phyloP scores from a whole-genome alignment of 2,888 invertebrate species.

The Rhogogaster chlorosoma region DNA sequence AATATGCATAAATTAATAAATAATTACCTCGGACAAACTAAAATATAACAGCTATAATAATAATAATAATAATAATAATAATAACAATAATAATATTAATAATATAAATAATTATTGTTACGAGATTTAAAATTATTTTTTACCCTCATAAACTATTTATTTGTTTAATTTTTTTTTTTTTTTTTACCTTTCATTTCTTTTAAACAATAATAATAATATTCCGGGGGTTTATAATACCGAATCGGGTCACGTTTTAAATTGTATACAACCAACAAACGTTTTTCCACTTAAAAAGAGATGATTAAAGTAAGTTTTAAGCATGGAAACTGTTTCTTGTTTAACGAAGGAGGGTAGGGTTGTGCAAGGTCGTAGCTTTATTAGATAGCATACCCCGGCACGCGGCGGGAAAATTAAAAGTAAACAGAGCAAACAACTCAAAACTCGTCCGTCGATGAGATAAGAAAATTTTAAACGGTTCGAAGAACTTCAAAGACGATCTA shows the following conservation, averaged over 20 bases:
- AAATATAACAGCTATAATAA: constrained; percentile 8
- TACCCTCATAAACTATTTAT: neutral
- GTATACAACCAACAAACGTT: constrained; percentile 11
- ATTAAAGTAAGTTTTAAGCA: constrained; percentile 12
- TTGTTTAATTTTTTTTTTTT: neutral
- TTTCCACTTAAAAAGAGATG: constrained; percentile 5
- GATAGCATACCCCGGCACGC: neutral
- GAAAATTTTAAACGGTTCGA: constrained; percentile 18
- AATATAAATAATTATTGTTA: constrained; percentile 19
- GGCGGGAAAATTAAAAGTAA: constrained; percentile 44
- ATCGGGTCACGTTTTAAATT: constrained; percentile 6
- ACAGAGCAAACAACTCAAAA: constrained; percentile 41
- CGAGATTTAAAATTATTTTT: constrained; percentile 38
- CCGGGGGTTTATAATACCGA: neutral
- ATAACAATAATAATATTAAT: neutral
- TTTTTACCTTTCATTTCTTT: neutral
- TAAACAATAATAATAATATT: neutral
- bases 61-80: neutral
- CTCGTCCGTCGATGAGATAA: constrained; percentile 24
- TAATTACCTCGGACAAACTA: constrained; percentile 8
- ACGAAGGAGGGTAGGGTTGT: constrained; percentile 9
- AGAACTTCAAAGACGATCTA: constrained; percentile 16
- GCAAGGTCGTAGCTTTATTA: constrained; percentile 47
- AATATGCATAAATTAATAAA: neutral
- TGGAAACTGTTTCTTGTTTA: constrained; percentile 43